These are phyloP conservation scores for Vollenhovia emeryi DNA, from an alignment of 1,140 invertebrate genomes.

Conservation along the genomic window DNA sequence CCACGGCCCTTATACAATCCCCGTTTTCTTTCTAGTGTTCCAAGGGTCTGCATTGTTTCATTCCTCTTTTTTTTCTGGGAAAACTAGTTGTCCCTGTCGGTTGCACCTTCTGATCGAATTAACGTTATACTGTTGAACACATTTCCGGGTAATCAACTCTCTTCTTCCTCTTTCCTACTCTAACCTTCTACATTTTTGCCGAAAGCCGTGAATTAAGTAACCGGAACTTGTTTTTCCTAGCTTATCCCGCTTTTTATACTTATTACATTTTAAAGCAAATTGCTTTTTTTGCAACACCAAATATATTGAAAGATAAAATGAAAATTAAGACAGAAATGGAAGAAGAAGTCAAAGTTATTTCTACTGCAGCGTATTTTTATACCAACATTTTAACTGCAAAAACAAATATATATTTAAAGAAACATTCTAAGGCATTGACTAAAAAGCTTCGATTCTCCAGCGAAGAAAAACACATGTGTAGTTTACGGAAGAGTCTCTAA, in stretches of 20 bases:
- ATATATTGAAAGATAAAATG: neutral
- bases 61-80: constrained; percentile 6
- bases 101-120: constrained; percentile 44
- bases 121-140: constrained; percentile 25
- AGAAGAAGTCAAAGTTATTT: neutral
- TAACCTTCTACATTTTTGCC: neutral
- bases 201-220: neutral
- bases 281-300: neutral
- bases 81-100: constrained; percentile 19
- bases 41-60: constrained; percentile 8
- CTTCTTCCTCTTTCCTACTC: neutral
- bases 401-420: neutral
- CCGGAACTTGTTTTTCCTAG: neutral
- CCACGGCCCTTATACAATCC: no score
- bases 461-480: neutral
- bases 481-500: neutral
- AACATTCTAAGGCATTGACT: neutral
- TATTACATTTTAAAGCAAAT: neutral
- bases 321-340: neutral
- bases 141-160: constrained; percentile 32
- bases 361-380: neutral
- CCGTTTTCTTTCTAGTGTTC: constrained; percentile 49
- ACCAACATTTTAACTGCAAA: neutral
- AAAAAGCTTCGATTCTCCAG: neutral
- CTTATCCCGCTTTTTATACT: neutral